Conservation (phyloP, 1,140 invertebrate genomes). For the Platyscapa corneri region DNA sequence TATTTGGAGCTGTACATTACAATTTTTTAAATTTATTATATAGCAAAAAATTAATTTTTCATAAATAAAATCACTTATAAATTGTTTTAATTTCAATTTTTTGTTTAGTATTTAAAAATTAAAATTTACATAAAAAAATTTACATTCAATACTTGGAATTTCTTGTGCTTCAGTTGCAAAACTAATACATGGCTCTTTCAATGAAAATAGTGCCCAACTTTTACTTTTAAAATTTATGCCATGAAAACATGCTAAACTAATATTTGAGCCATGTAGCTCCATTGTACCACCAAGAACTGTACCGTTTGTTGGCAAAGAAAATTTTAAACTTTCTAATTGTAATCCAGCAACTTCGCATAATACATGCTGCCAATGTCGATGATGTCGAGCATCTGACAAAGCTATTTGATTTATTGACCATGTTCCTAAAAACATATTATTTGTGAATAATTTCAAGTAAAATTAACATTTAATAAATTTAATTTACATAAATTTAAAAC, state of each 20-base stretch:
- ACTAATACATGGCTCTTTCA: conserved; percentile 95
- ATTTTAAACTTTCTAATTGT: conserved; percentile 82
- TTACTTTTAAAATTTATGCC: conserved; percentile 98
- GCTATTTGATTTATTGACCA: conserved; percentile 69
- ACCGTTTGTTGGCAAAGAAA: conserved; percentile 76
- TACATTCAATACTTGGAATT: conserved; percentile 81
- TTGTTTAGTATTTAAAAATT: too few relatives aligned
- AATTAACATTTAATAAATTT: background rate
- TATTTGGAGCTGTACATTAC: conserved; percentile 63
- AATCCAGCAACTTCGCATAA: conserved; percentile 83
- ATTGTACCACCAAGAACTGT: conserved; percentile 95
- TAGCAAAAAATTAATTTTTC: background rate
- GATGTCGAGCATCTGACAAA: conserved; percentile 83
- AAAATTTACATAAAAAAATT: conserved; percentile 46
- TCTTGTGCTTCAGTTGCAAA: conserved; percentile 97
- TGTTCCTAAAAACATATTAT: conserved; percentile 55
- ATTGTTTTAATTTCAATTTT: background rate
- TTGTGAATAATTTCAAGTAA: background rate
- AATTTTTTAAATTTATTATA: conserved; percentile 17
- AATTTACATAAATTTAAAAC: conserved; percentile 47
- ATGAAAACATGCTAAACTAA: conserved; percentile 97
- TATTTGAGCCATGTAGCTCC: conserved; percentile 91
- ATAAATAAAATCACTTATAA: conserved; percentile 19
- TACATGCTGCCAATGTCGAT: conserved; percentile 94
- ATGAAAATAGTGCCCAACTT: conserved; percentile 96